Base-by-base conservation (phyloP, 2,888 invertebrate genomes). In the Oligia fasciuncula region DNA sequence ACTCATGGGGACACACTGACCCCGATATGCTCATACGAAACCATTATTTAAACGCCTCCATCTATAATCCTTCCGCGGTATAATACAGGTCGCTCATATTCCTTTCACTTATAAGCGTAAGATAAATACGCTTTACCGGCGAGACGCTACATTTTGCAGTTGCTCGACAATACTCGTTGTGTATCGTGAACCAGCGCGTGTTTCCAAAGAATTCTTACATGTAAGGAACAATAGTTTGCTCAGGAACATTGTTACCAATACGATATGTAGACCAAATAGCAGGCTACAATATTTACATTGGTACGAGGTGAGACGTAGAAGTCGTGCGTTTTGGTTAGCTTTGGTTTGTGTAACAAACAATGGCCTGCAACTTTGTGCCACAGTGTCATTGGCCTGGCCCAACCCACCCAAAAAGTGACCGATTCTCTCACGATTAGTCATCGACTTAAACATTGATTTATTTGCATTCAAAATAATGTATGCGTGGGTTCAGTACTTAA, bases 1-100 rank as follows among this genome's bases (percentile, higher is more conserved):
- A 95, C 90, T 93, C 91, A 92, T 90, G 87, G 87, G 91, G 92
- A 92, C 96, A 95, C 85, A 95, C 94, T 96, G 94, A 95, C 96
- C 95, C 89, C 94, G 94, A 94, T 95, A 92, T 91, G 91, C 89
- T 88, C 89, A 89, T 91, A 88, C 91, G 85, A 91, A 92, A 91
- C 92, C 90, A 92, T 91, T 89, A 90, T 89, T 90, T 89, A 89
- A 91, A 90, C 87, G 85, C 89, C 89, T 90, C 89, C 85, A 90
- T 89, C 81, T 85, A 88, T 84, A 88, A 85, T 90, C 88, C 84
- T 84, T 76, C 80, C 81, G 77, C 71, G 71, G 76, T 76, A 49
- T 49, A 68, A 68, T 68, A 77, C 86, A 73, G 70, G 80, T 76
- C 81, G 77, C 77, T 90, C 80, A 87, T 80, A 72, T 88, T 90